phyloP scores from a whole-genome alignment of 2,888 invertebrate genomes.

The Noctua pronuba region DNA sequence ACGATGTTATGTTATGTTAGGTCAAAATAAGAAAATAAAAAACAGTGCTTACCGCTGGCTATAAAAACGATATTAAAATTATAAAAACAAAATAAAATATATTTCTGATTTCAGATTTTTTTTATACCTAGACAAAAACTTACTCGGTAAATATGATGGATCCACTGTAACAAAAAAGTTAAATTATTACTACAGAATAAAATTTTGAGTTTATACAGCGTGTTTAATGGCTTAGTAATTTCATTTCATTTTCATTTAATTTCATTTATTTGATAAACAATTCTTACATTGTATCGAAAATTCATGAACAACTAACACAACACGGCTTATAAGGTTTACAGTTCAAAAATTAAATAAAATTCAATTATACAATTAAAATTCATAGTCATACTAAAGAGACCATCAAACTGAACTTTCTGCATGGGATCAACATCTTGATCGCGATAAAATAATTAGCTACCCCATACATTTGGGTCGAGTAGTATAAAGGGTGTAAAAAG shows the following conservation, averaged over 20 bases:
- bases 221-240: no score
- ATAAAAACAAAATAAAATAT: not conserved
- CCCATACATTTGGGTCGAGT: not conserved
- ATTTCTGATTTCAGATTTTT: not conserved
- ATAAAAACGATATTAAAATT: not conserved
- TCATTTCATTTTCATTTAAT: no score
- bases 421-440: not conserved
- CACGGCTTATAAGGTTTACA: no score
- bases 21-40: not conserved
- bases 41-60: constrained; percentile 32
- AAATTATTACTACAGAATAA: not conserved
- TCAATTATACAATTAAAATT: no score
- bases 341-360: no score
- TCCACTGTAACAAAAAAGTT: constrained; percentile 32
- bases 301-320: no score
- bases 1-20: not conserved
- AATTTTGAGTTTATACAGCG: not conserved
- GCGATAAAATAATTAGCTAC: not conserved
- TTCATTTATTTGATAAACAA: no score
- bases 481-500: no score
- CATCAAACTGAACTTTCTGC: not conserved
- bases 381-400: not conserved
- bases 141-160: constrained; percentile 28
- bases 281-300: no score
- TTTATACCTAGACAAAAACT: constrained; percentile 7